Evolutionary conservation across 2,797 vertebrate species (phyloP), one percentile per base, ranked within the genome.

Genomic region (Microctenopoma lineatum): DNA sequence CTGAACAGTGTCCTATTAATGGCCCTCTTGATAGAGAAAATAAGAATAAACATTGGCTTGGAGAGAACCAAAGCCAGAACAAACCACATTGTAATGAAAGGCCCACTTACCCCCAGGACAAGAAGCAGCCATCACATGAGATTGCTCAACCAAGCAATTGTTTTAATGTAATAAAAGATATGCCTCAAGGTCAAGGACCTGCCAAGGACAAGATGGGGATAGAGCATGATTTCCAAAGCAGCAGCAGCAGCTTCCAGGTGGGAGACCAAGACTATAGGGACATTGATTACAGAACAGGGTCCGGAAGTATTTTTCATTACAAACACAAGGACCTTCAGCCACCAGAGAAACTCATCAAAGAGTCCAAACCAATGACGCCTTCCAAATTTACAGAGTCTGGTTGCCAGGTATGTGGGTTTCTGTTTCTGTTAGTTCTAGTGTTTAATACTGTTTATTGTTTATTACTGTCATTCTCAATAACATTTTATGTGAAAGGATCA

Each of bases 261-360:
- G 93, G 89, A 87, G 97, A 96, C 87, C 97, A 98, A 82, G 97
- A 98, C 78, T 99, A 98, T 83, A 93, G 96, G 8, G 97, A 99
- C 81, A 97, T 98, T 60, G 98, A 99, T 92, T 96, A 99, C 83
- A 94, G 98, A 59, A 94, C 96, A 47, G 94, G 92, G 0, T 94
- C 96, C 0, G 93, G 85, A 56, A 95, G 94, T 41, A 84, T 92
- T 66, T 97, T 95, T 84, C 96, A 96, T n/a, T 98, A 96, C 86
- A 95, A 96, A 61, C 94, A 88, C 4, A 94, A 93, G 75, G 95
- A 95, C 56, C 92, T 95, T 77, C 95, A 92, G 46, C 50, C 70
- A 58, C 87, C 87, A 80, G 96, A 92, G 84, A 93, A 93, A 88
- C 89, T 90, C 67, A 57, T 92, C 78, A 95, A 94, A 69, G 95